phyloP scores from a whole-genome alignment of 1,140 invertebrate species.

The Ruditapes philippinarum region DNA sequence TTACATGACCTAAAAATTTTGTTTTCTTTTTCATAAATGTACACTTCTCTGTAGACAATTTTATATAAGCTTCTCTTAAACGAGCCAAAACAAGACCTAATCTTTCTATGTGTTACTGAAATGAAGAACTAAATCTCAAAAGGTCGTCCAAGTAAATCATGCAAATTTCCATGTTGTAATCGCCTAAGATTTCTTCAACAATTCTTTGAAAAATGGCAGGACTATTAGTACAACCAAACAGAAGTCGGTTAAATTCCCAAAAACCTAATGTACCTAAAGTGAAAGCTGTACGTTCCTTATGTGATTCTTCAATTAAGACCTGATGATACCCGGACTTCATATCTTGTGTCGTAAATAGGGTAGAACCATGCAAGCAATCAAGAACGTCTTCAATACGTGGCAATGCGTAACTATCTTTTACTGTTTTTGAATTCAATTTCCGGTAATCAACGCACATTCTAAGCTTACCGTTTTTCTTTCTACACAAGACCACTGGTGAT shows the following conservation, averaged over 20 bases:
- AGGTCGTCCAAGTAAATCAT: constrained; percentile 30
- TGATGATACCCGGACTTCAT: neutral
- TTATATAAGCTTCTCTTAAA: neutral
- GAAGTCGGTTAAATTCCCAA: neutral
- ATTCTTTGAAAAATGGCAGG: neutral
- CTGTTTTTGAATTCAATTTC: neutral
- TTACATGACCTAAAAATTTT: neutral
- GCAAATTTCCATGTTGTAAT: neutral
- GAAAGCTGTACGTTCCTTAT: neutral
- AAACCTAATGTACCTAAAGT: neutral
- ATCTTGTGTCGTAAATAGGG: neutral
- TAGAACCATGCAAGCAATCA: neutral
- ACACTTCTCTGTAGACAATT: neutral
- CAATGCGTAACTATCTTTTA: neutral
- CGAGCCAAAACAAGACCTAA: neutral
- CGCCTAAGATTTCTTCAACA: neutral
- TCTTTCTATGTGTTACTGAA: constrained; percentile 13
- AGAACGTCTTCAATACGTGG: neutral
- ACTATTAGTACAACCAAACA: neutral
- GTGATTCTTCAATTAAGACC: neutral
- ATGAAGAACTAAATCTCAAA: neutral
- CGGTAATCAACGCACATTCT: constrained; percentile 10
- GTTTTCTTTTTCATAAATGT: neutral
- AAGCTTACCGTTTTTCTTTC: neutral
- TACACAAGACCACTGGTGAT: neutral